A percentile compares a stretch with the other conserved stretches of the same genome.
phyloP scores from a whole-genome alignment of 2,888 invertebrate genomes.

The Lepidochitona cinerea region DNA sequence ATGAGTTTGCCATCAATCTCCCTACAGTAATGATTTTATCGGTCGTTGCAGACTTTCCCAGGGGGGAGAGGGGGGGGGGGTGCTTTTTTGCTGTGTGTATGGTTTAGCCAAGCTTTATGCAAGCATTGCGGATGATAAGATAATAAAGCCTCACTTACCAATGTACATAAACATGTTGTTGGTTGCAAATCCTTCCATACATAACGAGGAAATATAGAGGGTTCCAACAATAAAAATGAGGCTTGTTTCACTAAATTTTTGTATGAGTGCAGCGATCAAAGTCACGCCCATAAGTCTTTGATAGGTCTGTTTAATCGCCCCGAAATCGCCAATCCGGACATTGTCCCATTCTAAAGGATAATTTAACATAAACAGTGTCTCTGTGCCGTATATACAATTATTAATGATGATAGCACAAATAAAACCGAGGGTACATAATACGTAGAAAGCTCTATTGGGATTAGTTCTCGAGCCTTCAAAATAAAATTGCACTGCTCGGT shows the following conservation, averaged over 20 bases:
- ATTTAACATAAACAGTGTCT: constrained; percentile 34
- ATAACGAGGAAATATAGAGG: not conserved
- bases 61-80: too few relatives aligned
- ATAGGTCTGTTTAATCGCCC: constrained; percentile 14
- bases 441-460: constrained; percentile 34
- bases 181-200: constrained; percentile 10
- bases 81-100: too few relatives aligned
- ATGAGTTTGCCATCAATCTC: too few relatives aligned
- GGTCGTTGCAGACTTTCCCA: too few relatives aligned
- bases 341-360: constrained; percentile 42
- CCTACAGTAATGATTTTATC: too few relatives aligned
- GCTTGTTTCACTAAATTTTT: constrained; percentile 29
- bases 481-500: constrained; percentile 23
- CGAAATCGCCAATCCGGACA: constrained; percentile 32
- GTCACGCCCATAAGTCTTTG: constrained; percentile 29
- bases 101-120: too few relatives aligned
- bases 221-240: constrained; percentile 18
- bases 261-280: constrained; percentile 32
- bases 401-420: constrained; percentile 17
- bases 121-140: too few relatives aligned
- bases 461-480: constrained; percentile 24
- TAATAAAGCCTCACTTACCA: too few relatives aligned
- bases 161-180: constrained; percentile 12
- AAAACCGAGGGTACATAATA: constrained; percentile 27
- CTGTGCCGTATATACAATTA: constrained; percentile 30